Base-by-base conservation (phyloP, 2,888 invertebrate genomes). In the Adelognathus sp. region DNA sequence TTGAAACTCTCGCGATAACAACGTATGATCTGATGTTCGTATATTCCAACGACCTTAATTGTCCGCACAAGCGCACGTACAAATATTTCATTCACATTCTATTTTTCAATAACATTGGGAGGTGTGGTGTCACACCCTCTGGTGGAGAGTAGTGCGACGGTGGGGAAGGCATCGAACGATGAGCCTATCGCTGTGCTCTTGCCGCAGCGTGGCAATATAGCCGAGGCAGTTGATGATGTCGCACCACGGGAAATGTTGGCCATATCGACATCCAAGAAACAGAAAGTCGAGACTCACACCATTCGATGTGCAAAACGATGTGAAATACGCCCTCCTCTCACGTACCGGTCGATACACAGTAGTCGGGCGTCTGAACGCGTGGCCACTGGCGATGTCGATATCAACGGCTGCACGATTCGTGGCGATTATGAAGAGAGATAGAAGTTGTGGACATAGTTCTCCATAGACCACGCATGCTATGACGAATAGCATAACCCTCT, bases 341-440 rank as follows among this genome's bases (percentile, higher is more conserved):
- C n/a, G n/a, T n/a, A n/a, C n/a, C n/a, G n/a, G n/a, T n/a, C n/a
- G n/a, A n/a, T n/a, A n/a, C n/a, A n/a, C 27, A 76, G 80, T 77
- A 82, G 79, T 81, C 84, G 82, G 36, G 29, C 39, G 71, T 72
- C 50, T 36, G 76, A 69, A 66, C 67, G 58, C 72, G 73, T 67
- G 63, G 66, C 44, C 67, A 36, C 50, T 31, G 67, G 11, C 61
- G 64, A 70, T 73, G 54, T 76, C 66, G 76, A 79, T 79, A 64
- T 46, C 50, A 33, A 46, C 16, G 36, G 31, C 33, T 27, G 16
- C 24, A 24, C 3, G 24, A 14, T 11, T 44, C 27, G 63, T 50
- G 4, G 46, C 58, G 41, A 58, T 16, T 11, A 46, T 24, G 58
- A 58, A 27, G 18, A 31, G 16, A 58, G 33, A 24, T 11, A 9